Percentiles rank a stretch among this genome's conserved stretches.
These are phyloP conservation scores for Trachelus troglodyta DNA, from an alignment of 2,888 invertebrate species.

Conservation along the genomic window DNA sequence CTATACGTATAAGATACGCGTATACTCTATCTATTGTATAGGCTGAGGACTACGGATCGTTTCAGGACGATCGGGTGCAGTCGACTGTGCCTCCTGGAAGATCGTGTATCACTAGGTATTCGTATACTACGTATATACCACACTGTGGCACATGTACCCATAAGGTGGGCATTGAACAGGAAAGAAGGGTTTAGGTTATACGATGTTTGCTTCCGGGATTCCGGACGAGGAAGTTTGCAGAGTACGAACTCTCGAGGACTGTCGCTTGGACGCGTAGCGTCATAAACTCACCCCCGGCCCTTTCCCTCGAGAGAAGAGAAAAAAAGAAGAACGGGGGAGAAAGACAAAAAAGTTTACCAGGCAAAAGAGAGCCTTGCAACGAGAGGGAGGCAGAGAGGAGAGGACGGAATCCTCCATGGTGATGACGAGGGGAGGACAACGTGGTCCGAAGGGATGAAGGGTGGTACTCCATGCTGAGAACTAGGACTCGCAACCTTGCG, in stretches of 20 bases:
- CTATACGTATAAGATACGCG: not conserved
- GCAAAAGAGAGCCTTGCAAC: not conserved
- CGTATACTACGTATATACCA: not conserved
- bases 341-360: not conserved
- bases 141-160: not conserved
- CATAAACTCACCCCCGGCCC: constrained; percentile 12
- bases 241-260: not conserved
- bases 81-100: not conserved
- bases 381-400: constrained; percentile 1
- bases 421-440: constrained; percentile 1
- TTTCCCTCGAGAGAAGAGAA: not conserved
- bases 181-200: constrained; percentile 6
- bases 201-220: constrained; percentile 6
- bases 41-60: not conserved
- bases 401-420: constrained; percentile 8
- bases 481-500: not conserved
- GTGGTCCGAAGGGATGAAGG: constrained; percentile 1
- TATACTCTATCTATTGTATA: not conserved
- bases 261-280: constrained; percentile 2
- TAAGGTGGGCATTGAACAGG: not conserved
- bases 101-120: not conserved
- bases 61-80: not conserved
- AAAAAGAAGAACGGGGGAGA: constrained; percentile 4
- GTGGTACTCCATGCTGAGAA: constrained; percentile 14
- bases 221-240: not conserved